These are phyloP conservation scores for Drosophila novamexicana DNA, from an alignment of 1,140 invertebrate genomes.

Conservation along the genomic window DNA sequence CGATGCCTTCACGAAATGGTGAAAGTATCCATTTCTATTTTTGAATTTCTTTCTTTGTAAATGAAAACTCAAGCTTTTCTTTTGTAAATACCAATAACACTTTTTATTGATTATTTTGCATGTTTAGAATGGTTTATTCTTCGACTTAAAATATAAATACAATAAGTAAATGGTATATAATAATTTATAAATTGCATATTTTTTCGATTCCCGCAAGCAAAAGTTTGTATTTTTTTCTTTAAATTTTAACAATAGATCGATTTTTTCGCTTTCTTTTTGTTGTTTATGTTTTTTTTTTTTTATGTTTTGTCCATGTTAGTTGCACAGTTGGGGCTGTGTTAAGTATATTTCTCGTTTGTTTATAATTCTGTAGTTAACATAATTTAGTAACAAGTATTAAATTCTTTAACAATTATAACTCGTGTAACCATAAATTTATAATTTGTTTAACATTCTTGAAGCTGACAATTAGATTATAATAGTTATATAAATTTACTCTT, in stretches of 20 bases:
- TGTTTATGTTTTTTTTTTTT: constrained; percentile 7
- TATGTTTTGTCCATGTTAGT: constrained; percentile 18
- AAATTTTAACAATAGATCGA: constrained; percentile 33
- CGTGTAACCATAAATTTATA: constrained; percentile 39
- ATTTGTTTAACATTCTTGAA: constrained; percentile 31
- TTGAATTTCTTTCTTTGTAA: background rate
- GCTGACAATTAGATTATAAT: constrained; percentile 25
- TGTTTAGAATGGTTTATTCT: constrained; percentile 12
- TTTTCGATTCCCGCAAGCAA: constrained; percentile 69
- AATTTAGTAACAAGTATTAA: constrained; percentile 38
- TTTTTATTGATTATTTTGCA: constrained; percentile 32
- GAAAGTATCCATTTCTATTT: background rate
- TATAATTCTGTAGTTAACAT: constrained; percentile 20
- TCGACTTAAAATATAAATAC: constrained; percentile 64
- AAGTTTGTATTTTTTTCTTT: constrained; percentile 42
- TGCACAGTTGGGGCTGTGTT: constrained; percentile 51
- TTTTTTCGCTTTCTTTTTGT: constrained; percentile 19
- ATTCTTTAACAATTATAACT: constrained; percentile 36
- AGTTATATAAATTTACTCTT: constrained; percentile 29
- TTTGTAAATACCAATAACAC: constrained; percentile 22
- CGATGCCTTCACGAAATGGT: too few relatives aligned
- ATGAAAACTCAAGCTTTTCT: background rate
- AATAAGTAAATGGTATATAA: constrained; percentile 66
- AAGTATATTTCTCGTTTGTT: constrained; percentile 6
- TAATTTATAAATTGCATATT: constrained; percentile 73